These are phyloP conservation scores for Psettodes erumei DNA, from an alignment of 2,113 vertebrate species.

Conservation along the genomic window DNA sequence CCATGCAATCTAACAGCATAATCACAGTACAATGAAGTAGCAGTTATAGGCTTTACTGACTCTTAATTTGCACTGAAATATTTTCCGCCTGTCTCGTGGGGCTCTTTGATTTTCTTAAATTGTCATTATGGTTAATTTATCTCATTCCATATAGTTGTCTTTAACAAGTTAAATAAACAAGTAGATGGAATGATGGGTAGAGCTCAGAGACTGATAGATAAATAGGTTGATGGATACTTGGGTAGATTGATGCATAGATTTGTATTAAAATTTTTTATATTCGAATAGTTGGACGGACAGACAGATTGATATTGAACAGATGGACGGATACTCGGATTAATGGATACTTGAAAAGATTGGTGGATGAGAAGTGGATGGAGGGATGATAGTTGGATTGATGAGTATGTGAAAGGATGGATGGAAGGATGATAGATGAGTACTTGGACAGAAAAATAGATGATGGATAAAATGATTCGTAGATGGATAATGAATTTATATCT, in stretches of 20 bases:
- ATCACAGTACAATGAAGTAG: conserved; percentile 57
- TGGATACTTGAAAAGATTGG: not conserved
- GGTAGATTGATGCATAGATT: not conserved
- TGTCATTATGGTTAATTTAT: conserved; percentile 37
- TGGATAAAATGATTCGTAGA: too few species aligned
- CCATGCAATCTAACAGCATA: conserved; percentile 48
- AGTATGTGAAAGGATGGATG: not conserved
- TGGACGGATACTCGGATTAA: not conserved
- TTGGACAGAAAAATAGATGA: too few species aligned
- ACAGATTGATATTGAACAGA: not conserved
- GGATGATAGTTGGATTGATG: not conserved
- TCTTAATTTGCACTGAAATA: conserved; percentile 61
- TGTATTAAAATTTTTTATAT: too few species aligned
- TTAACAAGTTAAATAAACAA: too few species aligned
- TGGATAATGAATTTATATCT: too few species aligned
- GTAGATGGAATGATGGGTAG: not conserved
- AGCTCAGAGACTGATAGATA: not conserved
- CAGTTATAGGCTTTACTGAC: conserved; percentile 61
- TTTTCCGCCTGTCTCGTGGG: conserved; percentile 42
- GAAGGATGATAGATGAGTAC: too few species aligned
- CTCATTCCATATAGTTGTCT: conserved; percentile 7
- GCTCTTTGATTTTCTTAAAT: conserved; percentile 55
- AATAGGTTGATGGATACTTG: not conserved
- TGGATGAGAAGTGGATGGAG: not conserved
- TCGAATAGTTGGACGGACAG: too few species aligned